A percentile compares a stretch with the other conserved stretches of the same genome.
Conservation (phyloP, 1,140 invertebrate genomes). For the Tetramorium simillimum region DNA sequence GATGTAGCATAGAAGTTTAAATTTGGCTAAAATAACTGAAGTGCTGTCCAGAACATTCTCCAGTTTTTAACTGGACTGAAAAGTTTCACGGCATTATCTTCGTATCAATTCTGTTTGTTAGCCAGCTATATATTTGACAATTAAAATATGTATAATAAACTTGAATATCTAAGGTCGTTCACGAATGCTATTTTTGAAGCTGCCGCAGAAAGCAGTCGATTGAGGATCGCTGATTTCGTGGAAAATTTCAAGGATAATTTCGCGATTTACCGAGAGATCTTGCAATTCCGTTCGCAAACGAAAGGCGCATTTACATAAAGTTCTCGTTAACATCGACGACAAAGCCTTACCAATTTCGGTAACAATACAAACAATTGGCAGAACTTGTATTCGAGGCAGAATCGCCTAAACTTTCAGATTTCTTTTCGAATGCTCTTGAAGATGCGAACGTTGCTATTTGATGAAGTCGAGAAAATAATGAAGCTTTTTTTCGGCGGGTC, state of each 20-base stretch:
- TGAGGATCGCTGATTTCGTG: neutral
- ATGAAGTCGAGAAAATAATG: slow-evolving; percentile 25
- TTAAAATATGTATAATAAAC: neutral
- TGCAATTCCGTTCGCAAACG: slow-evolving; percentile 41
- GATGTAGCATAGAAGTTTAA: slow-evolving; percentile 35
- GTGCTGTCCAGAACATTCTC: slow-evolving; percentile 15
- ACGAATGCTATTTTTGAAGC: neutral
- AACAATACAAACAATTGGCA: slow-evolving; percentile 34
- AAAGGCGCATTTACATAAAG: slow-evolving; percentile 43
- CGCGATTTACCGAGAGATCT: slow-evolving; percentile 16
- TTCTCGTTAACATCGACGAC: slow-evolving; percentile 53
- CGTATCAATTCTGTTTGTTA: slow-evolving; percentile 11
- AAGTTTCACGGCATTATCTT: neutral
- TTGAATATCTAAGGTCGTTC: neutral
- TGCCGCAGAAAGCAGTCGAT: neutral
- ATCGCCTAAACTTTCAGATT: slow-evolving; percentile 1
- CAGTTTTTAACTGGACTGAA: slow-evolving; percentile 20
- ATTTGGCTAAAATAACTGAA: slow-evolving; percentile 40
- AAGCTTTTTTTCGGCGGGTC: slow-evolving; percentile 30
- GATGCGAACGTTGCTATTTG: slow-evolving; percentile 22
- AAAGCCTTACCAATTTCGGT: slow-evolving; percentile 34
- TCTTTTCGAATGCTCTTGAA: neutral
- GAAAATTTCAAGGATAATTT: slow-evolving; percentile 7
- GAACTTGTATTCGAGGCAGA: slow-evolving; percentile 4
- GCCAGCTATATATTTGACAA: neutral